Evolutionary conservation across 2,888 invertebrate genomes (phyloP), one percentile per base, ranked within the genome.

Genomic region (Lutraria lutraria): DNA sequence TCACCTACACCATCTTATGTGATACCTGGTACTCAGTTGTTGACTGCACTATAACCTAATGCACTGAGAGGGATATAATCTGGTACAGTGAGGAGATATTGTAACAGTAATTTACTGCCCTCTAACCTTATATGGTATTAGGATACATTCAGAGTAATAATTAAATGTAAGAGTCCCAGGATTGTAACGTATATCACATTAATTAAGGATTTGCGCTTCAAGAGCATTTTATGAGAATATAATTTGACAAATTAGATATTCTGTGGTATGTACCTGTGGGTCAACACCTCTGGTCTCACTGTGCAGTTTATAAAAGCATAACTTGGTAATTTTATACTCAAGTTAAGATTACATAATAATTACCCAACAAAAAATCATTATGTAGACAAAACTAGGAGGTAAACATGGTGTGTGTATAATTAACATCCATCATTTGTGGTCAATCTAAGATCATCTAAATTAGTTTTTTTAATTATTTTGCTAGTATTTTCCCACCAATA

Each of bases 181-280:
- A 72, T 10, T 34, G 19, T 34, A 4, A 31, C 19, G 31, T 76
- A 76, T 15, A 76, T 76, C 76, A 76, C 76, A 76, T 76, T 76
- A 76, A 76, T 76, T 54, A 76, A 72, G 84, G 84, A 89, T 90
- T 90, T 92, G 86, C 90, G 92, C 90, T 92, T 88, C 60, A 83
- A 52, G 85, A 80, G 54, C 63, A 52, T n/a, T 72, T 85, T 83
- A 91, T 89, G 63, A 81, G 85, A 82, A 85, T 88, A 81, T 92
- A 92, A 92, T 92, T 91, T 91, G 92, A 92, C 89, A 91, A 90
- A 92, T 92, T 90, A 34, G 86, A 83, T 83, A 87, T 90, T 90
- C 81, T 16, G 21, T 34, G 31, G 1, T 76, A 52, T 34, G 34
- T 43, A 52, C 52, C 81, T 52, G 52, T 34, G 25, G 53, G 81